A percentile compares a stretch with the other conserved stretches of the same genome.
Evolutionary conservation across 2,113 vertebrate genomes (phyloP).

Genomic region (Aptenodytes patagonicus): DNA sequence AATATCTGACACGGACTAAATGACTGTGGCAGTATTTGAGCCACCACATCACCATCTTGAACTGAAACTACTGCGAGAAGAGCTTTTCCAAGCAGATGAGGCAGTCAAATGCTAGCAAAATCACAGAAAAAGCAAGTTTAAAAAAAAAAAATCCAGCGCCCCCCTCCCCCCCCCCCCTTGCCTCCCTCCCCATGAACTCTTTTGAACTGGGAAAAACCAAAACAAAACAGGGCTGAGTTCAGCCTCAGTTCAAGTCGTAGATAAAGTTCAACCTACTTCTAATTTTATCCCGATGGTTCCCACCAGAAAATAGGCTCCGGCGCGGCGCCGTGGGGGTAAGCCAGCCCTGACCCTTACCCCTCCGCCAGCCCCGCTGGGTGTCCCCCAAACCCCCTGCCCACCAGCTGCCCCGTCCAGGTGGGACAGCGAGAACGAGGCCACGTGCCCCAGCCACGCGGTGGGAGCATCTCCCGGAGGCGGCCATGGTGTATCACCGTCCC

Average conservation of each 20-base stretch:
- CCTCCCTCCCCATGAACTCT: too few relatives aligned
- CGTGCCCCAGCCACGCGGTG: not conserved
- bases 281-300: conserved; percentile 17
- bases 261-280: conserved; percentile 33
- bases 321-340: rapidly evolving
- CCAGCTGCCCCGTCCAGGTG: not conserved
- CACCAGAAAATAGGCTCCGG: not conserved
- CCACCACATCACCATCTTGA: rapidly evolving
- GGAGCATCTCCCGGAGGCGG: not conserved
- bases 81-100: not conserved
- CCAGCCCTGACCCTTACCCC: not conserved
- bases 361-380: not conserved
- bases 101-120: not conserved
- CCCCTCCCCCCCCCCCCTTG: too few relatives aligned
- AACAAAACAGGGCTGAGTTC: too few relatives aligned
- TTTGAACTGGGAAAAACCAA: too few relatives aligned
- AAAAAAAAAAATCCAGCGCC: not conserved
- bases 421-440: rapidly evolving
- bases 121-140: not conserved
- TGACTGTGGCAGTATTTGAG: not conserved
- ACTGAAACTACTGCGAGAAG: not conserved
- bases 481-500: not conserved
- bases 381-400: not conserved
- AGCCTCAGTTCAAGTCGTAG: not conserved
- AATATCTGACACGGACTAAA: not conserved